Conservation (phyloP, 2,113 vertebrate species). For the Herpetotheres cachinnans region DNA sequence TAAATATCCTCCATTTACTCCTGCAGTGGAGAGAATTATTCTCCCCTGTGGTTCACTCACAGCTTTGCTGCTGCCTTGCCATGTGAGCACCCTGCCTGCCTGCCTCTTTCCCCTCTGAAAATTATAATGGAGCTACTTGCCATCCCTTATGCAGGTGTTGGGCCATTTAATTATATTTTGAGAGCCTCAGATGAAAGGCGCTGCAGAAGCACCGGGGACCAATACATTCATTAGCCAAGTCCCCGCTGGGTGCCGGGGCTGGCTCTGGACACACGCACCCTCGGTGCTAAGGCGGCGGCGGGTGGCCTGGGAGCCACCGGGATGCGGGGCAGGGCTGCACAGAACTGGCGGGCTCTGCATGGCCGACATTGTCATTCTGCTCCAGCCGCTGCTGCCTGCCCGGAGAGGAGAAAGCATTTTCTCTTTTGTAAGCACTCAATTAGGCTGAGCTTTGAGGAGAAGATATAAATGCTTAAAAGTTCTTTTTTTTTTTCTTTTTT, state of each 20-base stretch:
- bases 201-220: not conserved
- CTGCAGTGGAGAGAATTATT: not conserved
- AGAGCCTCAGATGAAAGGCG: not conserved
- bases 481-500: not conserved
- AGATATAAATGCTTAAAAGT: constrained; percentile 19
- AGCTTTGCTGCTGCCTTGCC: not conserved
- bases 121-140: accelerated
- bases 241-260: not conserved
- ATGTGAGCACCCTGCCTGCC: not conserved
- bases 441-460: constrained; percentile 50
- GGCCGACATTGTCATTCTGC: not conserved
- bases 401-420: not conserved
- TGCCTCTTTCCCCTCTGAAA: not conserved
- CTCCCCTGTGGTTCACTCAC: not conserved
- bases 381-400: not conserved
- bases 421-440: constrained; percentile 41
- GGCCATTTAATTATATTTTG: not conserved
- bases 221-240: accelerated
- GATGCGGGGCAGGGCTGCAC: not conserved
- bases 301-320: not conserved
- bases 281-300: accelerated
- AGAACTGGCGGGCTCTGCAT: not conserved
- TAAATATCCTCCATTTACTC: not conserved
- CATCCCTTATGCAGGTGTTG: not conserved
- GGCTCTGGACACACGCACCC: not conserved